phyloP scores from a whole-genome alignment of 2,797 vertebrate genomes.

The Eurystomus glaucurus region DNA sequence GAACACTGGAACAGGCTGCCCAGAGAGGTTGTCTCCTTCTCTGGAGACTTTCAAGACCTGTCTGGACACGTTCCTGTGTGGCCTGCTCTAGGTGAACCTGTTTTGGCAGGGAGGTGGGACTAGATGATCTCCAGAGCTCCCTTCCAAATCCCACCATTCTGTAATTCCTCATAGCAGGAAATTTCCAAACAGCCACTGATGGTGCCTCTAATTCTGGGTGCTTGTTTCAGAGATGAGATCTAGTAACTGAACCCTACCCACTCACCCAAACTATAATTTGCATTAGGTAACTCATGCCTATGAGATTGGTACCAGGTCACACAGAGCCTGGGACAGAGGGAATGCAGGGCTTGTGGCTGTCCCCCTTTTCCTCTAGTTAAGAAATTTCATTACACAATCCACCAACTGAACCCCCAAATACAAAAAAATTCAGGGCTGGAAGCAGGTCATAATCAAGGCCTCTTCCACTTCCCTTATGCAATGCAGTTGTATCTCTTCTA shows the following conservation, averaged over 20 bases:
- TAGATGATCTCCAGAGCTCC: too few relatives aligned
- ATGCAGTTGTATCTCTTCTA: accelerated
- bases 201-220: not conserved
- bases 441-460: accelerated
- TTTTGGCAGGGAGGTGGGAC: too few relatives aligned
- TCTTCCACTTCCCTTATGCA: not conserved
- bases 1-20: not conserved
- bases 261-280: not conserved
- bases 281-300: not conserved
- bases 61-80: too few relatives aligned
- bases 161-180: not conserved
- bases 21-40: not conserved
- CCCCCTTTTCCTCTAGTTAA: not conserved
- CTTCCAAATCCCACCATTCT: too few relatives aligned
- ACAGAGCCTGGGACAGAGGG: not conserved
- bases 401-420: not conserved
- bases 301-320: not conserved
- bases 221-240: not conserved
- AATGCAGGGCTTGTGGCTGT: not conserved
- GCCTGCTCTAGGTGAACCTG: too few relatives aligned
- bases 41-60: not conserved
- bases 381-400: not conserved
- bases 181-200: not conserved
- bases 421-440: not conserved
- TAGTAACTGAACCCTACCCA: not conserved